Evolutionary conservation across 2,888 invertebrate species (phyloP), one percentile per base, ranked within the genome.

Genomic region (Eutolmus rufibarbis): DNA sequence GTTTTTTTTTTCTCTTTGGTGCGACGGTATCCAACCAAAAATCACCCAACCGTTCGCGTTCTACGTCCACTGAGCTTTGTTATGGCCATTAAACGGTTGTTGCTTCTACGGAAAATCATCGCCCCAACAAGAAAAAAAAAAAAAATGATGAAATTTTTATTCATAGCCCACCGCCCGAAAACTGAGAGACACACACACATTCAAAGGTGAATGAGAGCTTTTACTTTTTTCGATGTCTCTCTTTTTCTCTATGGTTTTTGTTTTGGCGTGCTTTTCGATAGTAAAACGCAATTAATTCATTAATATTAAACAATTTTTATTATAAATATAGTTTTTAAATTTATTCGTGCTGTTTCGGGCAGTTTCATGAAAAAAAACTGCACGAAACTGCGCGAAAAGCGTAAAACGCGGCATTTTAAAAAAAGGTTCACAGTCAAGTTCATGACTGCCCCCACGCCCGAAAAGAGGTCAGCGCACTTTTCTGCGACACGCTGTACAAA

Each of bases 1-100:
- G 5, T 56, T 56, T n/a, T 56, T 56, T 56, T 56, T 56, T 56
- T 23, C 19, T 56, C 19, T 56, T 19, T 56, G 7, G 19, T 9
- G 9, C 43, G 43, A 14, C 66, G 19, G 28, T 66, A 66, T 66
- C 28, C 66, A 66, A 66, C 14, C 66, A 9, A 66, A 66, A 23
- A 66, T 66, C 23, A 66, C 5, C 8, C 23, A 66, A 66, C 66
- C 66, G 16, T 51, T n/a, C 51, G n/a, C n/a, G 1, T 34, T 19
- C 16, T 51, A 51, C 51, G 51, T n/a, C 66, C 23, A 66, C 66
- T 19, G 28, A 40, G 46, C 79, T 79, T 79, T 46, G 79, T 56
- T 79, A 79, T 79, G 34, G 51, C 51, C 31, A 79, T 79, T 79
- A 79, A 79, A 46, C 79, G 79, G 79, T 79, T 79, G 79, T 79